Evolutionary conservation across 2,797 vertebrate genomes (phyloP).

Genomic region (Lacerta agilis): DNA sequence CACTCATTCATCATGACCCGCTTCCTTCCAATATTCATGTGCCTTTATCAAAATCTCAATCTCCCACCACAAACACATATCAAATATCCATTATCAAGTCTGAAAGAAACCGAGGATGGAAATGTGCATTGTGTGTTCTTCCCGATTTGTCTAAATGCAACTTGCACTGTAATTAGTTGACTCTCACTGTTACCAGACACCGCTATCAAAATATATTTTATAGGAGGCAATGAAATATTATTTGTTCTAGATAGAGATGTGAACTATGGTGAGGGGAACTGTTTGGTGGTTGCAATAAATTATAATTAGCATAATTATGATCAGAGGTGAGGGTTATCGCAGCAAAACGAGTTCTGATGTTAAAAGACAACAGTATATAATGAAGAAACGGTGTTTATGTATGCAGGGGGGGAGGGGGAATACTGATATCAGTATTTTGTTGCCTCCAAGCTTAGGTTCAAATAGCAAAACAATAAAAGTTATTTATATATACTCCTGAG

Average conservation of each 20-base stretch:
- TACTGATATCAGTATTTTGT: not conserved
- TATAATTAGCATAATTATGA: slow-evolving; percentile 46
- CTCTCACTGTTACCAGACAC: not conserved
- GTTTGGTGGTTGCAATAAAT: slow-evolving; percentile 44
- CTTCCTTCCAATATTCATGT: slow-evolving; percentile 42
- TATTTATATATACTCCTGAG: slow-evolving; percentile 67
- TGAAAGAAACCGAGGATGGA: slow-evolving; percentile 14
- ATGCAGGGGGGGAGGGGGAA: not conserved
- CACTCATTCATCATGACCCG: not conserved
- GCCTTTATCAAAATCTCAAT: not conserved
- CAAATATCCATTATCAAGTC: slow-evolving; percentile 39
- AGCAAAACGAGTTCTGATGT: slow-evolving; percentile 9
- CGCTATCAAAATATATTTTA: not conserved
- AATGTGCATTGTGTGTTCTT: not conserved
- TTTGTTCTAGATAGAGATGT: slow-evolving; percentile 29
- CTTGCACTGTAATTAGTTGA: not conserved
- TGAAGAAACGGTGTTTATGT: not conserved
- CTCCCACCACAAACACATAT: not conserved
- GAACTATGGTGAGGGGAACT: slow-evolving; percentile 21
- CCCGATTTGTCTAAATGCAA: not conserved
- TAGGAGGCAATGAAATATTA: slow-evolving; percentile 18
- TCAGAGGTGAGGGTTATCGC: not conserved
- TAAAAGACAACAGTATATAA: not conserved
- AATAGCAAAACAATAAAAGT: slow-evolving; percentile 50
- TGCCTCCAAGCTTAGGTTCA: slow-evolving; percentile 32